A percentile compares a stretch with the other conserved stretches of the same genome.
Conservation (phyloP, 2,888 invertebrate genomes). For the Heliconius sara region DNA sequence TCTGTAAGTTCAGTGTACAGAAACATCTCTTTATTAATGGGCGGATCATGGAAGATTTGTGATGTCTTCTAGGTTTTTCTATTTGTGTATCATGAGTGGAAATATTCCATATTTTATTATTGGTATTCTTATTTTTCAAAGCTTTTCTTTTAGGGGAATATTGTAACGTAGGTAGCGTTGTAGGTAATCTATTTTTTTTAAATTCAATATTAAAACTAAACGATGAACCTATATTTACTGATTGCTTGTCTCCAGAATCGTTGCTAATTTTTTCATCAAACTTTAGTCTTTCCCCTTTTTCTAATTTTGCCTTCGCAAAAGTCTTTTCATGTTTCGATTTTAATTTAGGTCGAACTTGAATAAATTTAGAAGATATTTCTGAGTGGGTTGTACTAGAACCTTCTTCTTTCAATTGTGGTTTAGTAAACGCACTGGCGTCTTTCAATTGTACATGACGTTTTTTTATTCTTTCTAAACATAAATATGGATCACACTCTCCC, state of each 20-base stretch:
- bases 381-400: conserved; percentile 33
- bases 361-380: conserved; percentile 32
- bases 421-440: conserved; percentile 31
- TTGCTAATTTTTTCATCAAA: conserved; percentile 17
- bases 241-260: conserved; percentile 35
- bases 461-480: conserved; percentile 55
- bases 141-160: conserved; percentile 22
- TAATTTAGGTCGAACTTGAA: conserved; percentile 31
- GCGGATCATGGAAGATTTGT: conserved; percentile 49
- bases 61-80: conserved; percentile 40
- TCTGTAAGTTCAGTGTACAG: conserved; percentile 56
- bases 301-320: conserved; percentile 18
- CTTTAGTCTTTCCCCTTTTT: background rate
- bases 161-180: background rate
- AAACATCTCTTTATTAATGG: conserved; percentile 58
- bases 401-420: conserved; percentile 15
- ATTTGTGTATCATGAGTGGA: conserved; percentile 45
- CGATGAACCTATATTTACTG: conserved; percentile 50
- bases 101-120: conserved; percentile 38
- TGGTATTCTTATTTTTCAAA: conserved; percentile 23
- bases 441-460: conserved; percentile 33
- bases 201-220: conserved; percentile 51
- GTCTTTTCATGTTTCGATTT: conserved; percentile 22
- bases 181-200: conserved; percentile 45
- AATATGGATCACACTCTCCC: conserved; percentile 48